Conservation (phyloP, 2,797 vertebrate genomes). For the Hoplostethus atlanticus region DNA sequence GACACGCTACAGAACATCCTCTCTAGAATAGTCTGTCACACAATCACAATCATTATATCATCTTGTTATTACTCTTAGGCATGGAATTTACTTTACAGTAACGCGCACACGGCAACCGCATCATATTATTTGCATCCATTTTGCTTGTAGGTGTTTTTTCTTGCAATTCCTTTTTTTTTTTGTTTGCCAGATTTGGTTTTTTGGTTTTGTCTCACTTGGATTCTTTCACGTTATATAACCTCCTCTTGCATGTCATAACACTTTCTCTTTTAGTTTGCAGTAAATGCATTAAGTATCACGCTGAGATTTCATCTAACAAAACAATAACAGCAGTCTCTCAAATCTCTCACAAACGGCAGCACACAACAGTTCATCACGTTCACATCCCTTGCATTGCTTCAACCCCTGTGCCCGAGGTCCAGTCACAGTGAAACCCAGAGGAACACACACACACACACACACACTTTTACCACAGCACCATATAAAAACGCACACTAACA, state of each 20-base stretch:
- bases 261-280: conserved; percentile 72
- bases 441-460: conserved; percentile 46
- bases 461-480: conserved; percentile 17
- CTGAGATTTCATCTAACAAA: conserved; percentile 43
- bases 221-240: conserved; percentile 63
- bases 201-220: conserved; percentile 77
- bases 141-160: conserved; percentile 68
- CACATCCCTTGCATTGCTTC: conserved; percentile 71
- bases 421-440: conserved; percentile 52
- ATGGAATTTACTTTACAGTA: conserved; percentile 56
- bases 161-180: conserved; percentile 46
- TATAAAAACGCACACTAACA: conserved; percentile 51
- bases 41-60: conserved; percentile 56
- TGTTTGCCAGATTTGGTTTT: conserved; percentile 57
- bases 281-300: conserved; percentile 46
- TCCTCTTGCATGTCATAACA: conserved; percentile 74
- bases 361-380: conserved; percentile 66
- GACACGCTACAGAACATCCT: conserved; percentile 39
- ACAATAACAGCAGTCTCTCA: conserved; percentile 68
- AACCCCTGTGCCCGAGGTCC: conserved; percentile 48
- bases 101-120: conserved; percentile 56
- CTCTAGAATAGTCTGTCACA: conserved; percentile 55
- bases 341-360: conserved; percentile 72
- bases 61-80: conserved; percentile 47
- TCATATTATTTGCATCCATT: conserved; percentile 71